A percentile compares a stretch with the other conserved stretches of the same genome.
phyloP scores from a whole-genome alignment of 2,113 vertebrate species.

The Alouatta palliata region DNA sequence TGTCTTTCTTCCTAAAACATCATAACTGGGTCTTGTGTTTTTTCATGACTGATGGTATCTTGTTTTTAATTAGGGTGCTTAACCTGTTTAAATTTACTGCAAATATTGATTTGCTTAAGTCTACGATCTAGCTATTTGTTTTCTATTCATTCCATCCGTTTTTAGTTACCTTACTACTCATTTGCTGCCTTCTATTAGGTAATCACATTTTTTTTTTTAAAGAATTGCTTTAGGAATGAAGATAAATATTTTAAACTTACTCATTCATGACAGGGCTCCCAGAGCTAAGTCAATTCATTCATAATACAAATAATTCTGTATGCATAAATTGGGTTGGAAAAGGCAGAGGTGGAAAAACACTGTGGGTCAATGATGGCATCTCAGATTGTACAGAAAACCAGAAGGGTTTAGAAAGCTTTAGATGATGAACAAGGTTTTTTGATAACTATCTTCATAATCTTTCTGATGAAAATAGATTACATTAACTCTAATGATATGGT shows the following conservation, averaged over 20 bases:
- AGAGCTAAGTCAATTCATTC: not conserved
- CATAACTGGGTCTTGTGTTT: not conserved
- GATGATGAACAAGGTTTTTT: not conserved
- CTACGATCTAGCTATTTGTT: not conserved
- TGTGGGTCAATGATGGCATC: not conserved
- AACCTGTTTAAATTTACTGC: not conserved
- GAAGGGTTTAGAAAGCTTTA: not conserved
- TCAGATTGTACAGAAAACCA: not conserved
- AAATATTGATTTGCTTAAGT: not conserved
- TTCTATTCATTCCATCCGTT: not conserved
- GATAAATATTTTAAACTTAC: not conserved
- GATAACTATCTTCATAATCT: not conserved
- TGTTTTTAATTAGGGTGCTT: not conserved
- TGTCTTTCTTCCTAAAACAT: not conserved
- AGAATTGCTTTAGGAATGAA: not conserved
- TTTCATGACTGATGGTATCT: not conserved
- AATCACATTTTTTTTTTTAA: not conserved
- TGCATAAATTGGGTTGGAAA: not conserved
- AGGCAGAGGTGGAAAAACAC: not conserved
- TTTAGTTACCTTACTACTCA: not conserved
- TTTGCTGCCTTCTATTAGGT: not conserved
- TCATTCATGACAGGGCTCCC: not conserved
- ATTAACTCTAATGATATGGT: not conserved
- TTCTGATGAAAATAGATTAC: constrained; percentile 23
- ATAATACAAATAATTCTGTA: not conserved